Percentiles rank a stretch among this genome's conserved stretches.
These are phyloP conservation scores for Ceyx margarethae DNA, from an alignment of 2,113 vertebrate species.

Conservation along the genomic window DNA sequence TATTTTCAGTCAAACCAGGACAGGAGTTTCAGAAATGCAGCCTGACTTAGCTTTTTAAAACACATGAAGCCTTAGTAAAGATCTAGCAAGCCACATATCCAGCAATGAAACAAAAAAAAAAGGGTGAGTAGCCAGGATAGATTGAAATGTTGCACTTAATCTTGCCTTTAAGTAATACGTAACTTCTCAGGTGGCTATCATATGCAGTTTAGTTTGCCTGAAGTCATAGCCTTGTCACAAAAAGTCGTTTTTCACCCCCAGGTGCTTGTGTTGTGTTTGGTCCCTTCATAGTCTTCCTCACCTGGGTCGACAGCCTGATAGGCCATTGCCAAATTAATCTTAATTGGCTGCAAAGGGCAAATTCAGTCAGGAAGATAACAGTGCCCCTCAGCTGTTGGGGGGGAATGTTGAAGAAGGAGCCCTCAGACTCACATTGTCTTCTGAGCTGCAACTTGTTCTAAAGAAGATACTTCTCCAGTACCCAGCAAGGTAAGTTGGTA, in stretches of 20 bases:
- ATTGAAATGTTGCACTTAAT: neutral
- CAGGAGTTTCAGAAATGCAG: neutral
- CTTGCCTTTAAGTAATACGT: slow-evolving; percentile 10
- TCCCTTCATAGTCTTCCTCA: neutral
- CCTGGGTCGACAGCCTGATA: neutral
- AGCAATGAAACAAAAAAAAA: slow-evolving; percentile 6
- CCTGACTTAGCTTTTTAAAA: slow-evolving; percentile 14
- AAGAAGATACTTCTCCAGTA: neutral
- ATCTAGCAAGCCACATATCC: neutral
- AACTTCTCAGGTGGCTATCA: neutral
- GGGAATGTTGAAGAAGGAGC: neutral
- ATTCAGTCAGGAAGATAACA: neutral
- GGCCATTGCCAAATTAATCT: neutral
- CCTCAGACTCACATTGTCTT: neutral
- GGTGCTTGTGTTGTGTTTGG: rapidly evolving
- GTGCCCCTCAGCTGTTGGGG: neutral
- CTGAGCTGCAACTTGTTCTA: neutral
- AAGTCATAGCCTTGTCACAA: neutral
- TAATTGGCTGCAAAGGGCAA: neutral
- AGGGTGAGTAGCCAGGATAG: neutral
- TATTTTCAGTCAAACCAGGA: neutral
- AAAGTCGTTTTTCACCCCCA: neutral
- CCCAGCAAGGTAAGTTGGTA: neutral
- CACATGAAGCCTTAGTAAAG: neutral
- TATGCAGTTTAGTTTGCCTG: slow-evolving; percentile 28